These are phyloP conservation scores for Epirrita christyi DNA, from an alignment of 2,888 invertebrate species.

Conservation along the genomic window DNA sequence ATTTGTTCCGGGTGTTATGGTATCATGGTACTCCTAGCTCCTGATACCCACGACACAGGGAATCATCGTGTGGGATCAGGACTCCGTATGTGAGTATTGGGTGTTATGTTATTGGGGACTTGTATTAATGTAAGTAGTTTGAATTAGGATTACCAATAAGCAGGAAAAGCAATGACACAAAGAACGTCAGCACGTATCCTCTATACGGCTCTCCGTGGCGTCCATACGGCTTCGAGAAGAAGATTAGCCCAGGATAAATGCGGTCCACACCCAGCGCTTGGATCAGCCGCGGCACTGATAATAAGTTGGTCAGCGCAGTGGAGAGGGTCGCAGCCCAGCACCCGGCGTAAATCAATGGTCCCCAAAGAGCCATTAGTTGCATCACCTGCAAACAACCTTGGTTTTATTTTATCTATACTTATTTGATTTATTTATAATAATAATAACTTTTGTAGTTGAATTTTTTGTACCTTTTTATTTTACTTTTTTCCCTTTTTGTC, in stretches of 20 bases:
- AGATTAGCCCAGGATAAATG: slow-evolving; percentile 96
- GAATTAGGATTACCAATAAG: slow-evolving; percentile 89
- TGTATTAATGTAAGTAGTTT: background rate
- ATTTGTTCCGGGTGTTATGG: no score
- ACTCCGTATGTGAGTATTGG: no score
- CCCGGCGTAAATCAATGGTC: slow-evolving; percentile 96
- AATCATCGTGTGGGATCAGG: no score
- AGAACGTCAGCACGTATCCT: slow-evolving; percentile 96
- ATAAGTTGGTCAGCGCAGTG: slow-evolving; percentile 96
- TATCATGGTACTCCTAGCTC: no score
- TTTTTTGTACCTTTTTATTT: no score
- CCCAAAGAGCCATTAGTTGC: slow-evolving; percentile 94
- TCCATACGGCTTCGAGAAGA: slow-evolving; percentile 95
- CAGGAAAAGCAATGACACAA: slow-evolving; percentile 94
- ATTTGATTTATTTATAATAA: no score
- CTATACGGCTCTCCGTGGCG: slow-evolving; percentile 93
- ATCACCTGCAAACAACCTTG: slow-evolving; percentile 86
- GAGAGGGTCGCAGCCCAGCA: slow-evolving; percentile 99
- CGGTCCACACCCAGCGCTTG: slow-evolving; percentile 96
- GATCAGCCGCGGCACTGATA: slow-evolving; percentile 95
- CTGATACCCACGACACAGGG: no score
- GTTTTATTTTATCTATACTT: no score
- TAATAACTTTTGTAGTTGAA: no score
- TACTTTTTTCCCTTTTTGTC: no score
- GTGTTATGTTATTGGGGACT: no score